Evolutionary conservation across 2,888 invertebrate species (phyloP).

Genomic region (Polydesmus complanatus): DNA sequence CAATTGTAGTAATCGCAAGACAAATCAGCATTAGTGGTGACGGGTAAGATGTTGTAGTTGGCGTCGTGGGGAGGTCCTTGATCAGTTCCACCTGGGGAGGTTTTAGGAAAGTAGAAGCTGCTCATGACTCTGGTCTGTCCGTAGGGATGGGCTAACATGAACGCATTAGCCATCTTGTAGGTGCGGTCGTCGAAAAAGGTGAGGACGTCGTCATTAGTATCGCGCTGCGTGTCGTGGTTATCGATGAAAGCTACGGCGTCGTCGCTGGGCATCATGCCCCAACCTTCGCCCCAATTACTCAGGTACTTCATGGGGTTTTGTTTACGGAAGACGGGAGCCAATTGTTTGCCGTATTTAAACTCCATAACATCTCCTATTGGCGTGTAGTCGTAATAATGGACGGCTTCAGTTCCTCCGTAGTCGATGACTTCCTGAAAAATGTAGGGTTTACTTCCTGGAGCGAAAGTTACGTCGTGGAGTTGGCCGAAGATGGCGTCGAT

Average conservation of each 20-base stretch:
- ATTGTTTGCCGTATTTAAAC: conserved; percentile 46
- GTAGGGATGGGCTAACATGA: too few species aligned
- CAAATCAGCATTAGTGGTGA: conserved; percentile 48
- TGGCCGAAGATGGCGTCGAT: conserved; percentile 49
- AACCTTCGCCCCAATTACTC: conserved; percentile 25
- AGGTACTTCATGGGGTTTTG: conserved; percentile 24
- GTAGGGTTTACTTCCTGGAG: conserved; percentile 43
- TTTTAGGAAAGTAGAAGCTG: too few species aligned
- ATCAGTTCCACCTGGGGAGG: too few species aligned
- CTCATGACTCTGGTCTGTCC: too few species aligned
- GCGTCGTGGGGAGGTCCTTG: conserved; percentile 57
- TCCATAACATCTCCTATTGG: conserved; percentile 55
- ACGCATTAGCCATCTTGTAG: conserved; percentile 69
- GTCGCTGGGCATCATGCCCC: conserved; percentile 30
- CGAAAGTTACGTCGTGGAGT: conserved; percentile 38
- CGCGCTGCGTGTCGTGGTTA: conserved; percentile 82
- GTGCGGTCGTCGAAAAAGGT: conserved; percentile 50
- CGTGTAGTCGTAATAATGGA: conserved; percentile 32
- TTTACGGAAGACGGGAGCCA: conserved; percentile 44
- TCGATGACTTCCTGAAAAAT: conserved; percentile 47
- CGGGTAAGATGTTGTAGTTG: conserved; percentile 47
- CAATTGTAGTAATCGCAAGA: conserved; percentile 58
- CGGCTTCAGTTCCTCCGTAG: conserved; percentile 40
- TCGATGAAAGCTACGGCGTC: conserved; percentile 65
- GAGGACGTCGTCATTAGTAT: conserved; percentile 42